These are phyloP conservation scores for Scaptomyza flava DNA, from an alignment of 2,888 invertebrate genomes.

Conservation along the genomic window DNA sequence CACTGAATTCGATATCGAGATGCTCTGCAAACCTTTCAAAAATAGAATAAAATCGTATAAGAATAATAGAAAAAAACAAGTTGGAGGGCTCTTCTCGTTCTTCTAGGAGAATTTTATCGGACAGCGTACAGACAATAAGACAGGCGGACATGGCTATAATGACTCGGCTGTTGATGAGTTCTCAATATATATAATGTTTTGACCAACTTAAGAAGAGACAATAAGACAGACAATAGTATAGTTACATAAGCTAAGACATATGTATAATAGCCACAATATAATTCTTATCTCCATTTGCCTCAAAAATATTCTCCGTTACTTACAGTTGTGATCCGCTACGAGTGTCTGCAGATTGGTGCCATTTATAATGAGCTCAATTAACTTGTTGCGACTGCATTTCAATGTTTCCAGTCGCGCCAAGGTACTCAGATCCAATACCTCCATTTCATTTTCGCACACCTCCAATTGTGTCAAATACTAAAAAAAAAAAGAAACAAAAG, in stretches of 20 bases:
- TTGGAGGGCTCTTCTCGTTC: too few species aligned
- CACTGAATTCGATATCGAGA: conserved; percentile 88
- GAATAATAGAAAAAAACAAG: neutral
- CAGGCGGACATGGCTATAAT: too few species aligned
- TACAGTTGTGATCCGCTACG: conserved; percentile 90
- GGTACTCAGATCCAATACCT: conserved; percentile 92
- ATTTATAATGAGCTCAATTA: conserved; percentile 91
- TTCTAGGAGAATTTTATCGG: too few species aligned
- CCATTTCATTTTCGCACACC: conserved; percentile 93
- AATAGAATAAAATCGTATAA: conserved; percentile 10
- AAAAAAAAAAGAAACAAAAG: conserved; percentile 83
- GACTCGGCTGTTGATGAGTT: too few species aligned
- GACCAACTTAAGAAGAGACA: too few species aligned
- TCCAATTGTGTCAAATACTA: conserved; percentile 93
- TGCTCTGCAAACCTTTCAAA: conserved; percentile 89
- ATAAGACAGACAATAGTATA: too few species aligned
- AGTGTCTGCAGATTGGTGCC: conserved; percentile 90
- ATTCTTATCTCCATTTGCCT: neutral
- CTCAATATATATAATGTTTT: too few species aligned
- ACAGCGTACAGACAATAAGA: too few species aligned
- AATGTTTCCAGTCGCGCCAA: conserved; percentile 91
- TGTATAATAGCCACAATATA: too few species aligned
- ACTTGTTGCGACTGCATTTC: conserved; percentile 90
- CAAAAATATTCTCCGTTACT: conserved; percentile 24
- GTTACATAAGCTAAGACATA: too few species aligned